phyloP scores from a whole-genome alignment of 2,888 invertebrate genomes.

The Julus scandinavius region DNA sequence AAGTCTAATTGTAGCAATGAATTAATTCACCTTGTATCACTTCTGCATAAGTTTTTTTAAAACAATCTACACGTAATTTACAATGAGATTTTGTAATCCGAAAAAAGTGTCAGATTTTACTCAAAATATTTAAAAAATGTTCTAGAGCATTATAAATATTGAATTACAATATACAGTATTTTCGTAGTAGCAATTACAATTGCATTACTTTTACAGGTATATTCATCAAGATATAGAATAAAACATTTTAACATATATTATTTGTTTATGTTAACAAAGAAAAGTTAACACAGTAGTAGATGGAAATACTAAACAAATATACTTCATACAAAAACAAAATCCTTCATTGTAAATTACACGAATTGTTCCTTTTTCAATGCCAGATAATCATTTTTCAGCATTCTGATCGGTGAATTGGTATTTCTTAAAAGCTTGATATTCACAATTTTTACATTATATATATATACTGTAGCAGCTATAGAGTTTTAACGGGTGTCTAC shows the following conservation, averaged over 20 bases:
- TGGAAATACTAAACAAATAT: not conserved
- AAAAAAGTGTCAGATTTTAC: not conserved
- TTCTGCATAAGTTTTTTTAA: not conserved
- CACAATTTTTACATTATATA: constrained; percentile 9
- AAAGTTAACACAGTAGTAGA: no score
- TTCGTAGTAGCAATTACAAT: not conserved
- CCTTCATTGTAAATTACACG: not conserved
- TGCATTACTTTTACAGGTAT: no score
- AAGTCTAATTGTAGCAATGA: not conserved
- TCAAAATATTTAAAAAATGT: not conserved
- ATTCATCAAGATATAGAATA: no score
- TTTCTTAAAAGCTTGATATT: not conserved
- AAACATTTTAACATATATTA: no score
- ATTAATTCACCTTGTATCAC: not conserved
- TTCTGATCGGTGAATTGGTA: not conserved
- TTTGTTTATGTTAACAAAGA: no score
- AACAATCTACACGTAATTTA: not conserved
- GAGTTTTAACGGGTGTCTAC: not conserved
- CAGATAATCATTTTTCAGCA: not conserved
- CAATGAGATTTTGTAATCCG: not conserved
- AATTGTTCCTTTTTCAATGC: not conserved
- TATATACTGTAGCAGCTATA: not conserved
- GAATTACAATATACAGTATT: not conserved
- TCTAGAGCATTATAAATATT: not conserved
- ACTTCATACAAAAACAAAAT: not conserved